A percentile compares a stretch with the other conserved stretches of the same genome.
These are phyloP conservation scores for Noctuana brunneofusca DNA, from an alignment of 2,888 invertebrate genomes.

Conservation along the genomic window DNA sequence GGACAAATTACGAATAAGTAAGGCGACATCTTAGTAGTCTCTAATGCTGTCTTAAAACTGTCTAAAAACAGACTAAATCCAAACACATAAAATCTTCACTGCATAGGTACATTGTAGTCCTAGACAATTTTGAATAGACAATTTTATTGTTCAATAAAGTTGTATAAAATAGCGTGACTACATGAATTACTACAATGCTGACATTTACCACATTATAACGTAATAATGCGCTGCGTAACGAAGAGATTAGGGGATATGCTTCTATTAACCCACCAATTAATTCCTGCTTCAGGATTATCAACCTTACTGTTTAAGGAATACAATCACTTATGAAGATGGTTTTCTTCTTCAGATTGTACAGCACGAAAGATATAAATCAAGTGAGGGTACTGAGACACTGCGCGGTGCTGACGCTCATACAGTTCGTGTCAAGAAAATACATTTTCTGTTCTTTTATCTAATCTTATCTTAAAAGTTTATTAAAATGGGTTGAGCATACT, in stretches of 20 bases:
- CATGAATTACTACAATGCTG: slow-evolving; percentile 13
- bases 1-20: no score
- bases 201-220: slow-evolving; percentile 22
- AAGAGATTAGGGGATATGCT: slow-evolving; percentile 26
- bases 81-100: no score
- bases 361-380: slow-evolving; percentile 27
- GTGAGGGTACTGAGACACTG: slow-evolving; percentile 1
- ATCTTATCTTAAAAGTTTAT: not conserved
- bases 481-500: no score
- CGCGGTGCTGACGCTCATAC: slow-evolving; percentile 1
- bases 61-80: no score
- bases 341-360: slow-evolving; percentile 2
- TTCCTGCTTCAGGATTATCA: not conserved
- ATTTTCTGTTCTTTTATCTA: not conserved
- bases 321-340: not conserved
- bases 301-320: not conserved
- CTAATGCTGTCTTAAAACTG: no score
- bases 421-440: slow-evolving; percentile 19
- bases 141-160: not conserved
- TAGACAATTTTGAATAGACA: not conserved
- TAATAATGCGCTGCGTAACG: slow-evolving; percentile 27
- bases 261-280: slow-evolving; percentile 26
- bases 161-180: slow-evolving; percentile 12
- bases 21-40: no score
- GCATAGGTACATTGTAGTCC: no score